Conservation (phyloP, 2,888 invertebrate species). For the Drosophila meridiana region DNA sequence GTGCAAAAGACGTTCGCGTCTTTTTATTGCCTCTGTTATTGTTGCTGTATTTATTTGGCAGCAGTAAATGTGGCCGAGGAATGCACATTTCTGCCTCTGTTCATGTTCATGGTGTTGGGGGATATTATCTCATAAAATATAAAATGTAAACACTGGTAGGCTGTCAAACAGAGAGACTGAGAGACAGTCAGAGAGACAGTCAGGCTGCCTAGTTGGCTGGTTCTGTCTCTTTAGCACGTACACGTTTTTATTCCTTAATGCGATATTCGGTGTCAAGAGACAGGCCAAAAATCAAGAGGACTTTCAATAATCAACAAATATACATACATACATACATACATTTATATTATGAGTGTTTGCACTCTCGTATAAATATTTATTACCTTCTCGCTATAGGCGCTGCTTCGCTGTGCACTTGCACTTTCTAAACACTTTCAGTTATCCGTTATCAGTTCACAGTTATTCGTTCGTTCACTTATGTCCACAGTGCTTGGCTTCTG, state of each 20-base stretch:
- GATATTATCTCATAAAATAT: slow-evolving; percentile 78
- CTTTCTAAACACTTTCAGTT: not conserved
- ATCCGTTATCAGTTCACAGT: slow-evolving; percentile 3
- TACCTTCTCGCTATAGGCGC: not conserved
- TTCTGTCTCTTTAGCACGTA: slow-evolving; percentile 66
- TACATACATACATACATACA: not conserved
- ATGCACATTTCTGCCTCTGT: slow-evolving; percentile 42
- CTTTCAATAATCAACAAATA: slow-evolving; percentile 7
- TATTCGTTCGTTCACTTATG: not conserved
- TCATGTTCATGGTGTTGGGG: slow-evolving; percentile 60
- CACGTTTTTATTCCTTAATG: slow-evolving; percentile 64
- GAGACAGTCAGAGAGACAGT: not conserved
- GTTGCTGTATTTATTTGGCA: slow-evolving; percentile 76
- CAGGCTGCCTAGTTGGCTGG: slow-evolving; percentile 27
- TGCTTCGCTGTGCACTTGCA: not conserved
- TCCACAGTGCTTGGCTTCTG: not conserved
- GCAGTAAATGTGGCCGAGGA: slow-evolving; percentile 38
- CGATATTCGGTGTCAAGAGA: slow-evolving; percentile 42
- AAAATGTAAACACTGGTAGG: slow-evolving; percentile 76
- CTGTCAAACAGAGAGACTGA: slow-evolving; percentile 9
- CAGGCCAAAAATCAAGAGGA: slow-evolving; percentile 18
- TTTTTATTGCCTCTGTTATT: slow-evolving; percentile 74
- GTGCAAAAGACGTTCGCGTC: slow-evolving; percentile 63
- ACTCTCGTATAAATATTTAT: slow-evolving; percentile 10
- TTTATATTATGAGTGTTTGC: not conserved